Evolutionary conservation across 2,888 invertebrate genomes (phyloP).

Genomic region (Cantharis flavilabris): DNA sequence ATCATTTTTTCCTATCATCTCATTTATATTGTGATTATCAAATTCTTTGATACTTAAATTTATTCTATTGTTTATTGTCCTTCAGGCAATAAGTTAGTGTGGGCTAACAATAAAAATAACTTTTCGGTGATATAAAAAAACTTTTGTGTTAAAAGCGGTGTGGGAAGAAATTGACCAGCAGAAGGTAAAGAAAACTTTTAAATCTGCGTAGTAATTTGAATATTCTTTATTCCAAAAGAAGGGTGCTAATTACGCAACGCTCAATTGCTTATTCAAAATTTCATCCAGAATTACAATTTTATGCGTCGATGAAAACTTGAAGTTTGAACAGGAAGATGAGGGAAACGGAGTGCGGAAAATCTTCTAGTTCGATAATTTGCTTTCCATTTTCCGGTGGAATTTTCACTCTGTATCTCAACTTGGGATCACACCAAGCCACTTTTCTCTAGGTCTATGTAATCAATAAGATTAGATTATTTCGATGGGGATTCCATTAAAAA

Average conservation of each 20-base stretch:
- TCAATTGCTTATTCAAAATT: not conserved
- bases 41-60: not conserved
- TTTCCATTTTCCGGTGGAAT: too few species aligned
- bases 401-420: too few species aligned
- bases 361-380: too few species aligned
- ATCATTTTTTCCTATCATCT: not conserved
- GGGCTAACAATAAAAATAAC: too few species aligned
- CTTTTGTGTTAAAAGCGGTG: not conserved
- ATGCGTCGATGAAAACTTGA: too few species aligned
- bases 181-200: not conserved
- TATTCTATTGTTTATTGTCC: too few species aligned
- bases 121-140: not conserved
- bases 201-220: not conserved
- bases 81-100: too few species aligned
- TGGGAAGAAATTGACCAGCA: not conserved
- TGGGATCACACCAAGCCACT: too few species aligned
- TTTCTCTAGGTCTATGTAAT: not conserved
- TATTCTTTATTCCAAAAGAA: not conserved
- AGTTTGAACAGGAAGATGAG: too few species aligned
- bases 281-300: not conserved
- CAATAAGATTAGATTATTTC: not conserved
- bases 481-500: too few species aligned
- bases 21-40: not conserved
- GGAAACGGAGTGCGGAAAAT: too few species aligned
- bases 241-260: not conserved